Evolutionary conservation across 2,113 vertebrate species (phyloP).

Genomic region (Pandion haliaetus): DNA sequence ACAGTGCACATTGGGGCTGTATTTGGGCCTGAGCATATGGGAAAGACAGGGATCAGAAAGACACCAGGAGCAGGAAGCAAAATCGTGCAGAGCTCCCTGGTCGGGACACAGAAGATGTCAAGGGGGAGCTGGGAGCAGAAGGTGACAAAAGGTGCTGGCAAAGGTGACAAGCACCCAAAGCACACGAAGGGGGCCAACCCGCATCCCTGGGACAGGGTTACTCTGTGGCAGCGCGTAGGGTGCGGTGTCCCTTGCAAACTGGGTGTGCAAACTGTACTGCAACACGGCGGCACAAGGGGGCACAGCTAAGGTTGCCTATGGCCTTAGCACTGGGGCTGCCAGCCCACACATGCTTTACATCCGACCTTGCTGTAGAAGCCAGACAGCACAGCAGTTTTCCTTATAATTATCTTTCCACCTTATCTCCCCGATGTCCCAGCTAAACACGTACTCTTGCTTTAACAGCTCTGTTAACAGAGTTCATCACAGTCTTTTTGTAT

Average conservation of each 20-base stretch:
- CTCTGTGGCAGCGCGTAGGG: neutral
- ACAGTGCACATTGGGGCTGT: rapidly evolving
- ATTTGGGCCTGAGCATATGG: neutral
- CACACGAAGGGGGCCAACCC: rapidly evolving
- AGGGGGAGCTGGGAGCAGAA: neutral
- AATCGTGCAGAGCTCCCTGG: rapidly evolving
- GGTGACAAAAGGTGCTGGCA: neutral
- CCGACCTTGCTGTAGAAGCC: neutral
- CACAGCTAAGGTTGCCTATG: neutral
- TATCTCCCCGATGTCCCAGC: neutral
- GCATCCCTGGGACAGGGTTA: neutral
- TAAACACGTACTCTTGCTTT: neutral
- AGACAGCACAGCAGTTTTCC: neutral
- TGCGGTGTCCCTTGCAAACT: neutral
- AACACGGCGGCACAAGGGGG: neutral
- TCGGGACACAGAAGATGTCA: rapidly evolving
- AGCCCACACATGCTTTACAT: neutral
- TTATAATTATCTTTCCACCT: neutral
- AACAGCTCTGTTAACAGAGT: neutral
- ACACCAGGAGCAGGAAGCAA: neutral
- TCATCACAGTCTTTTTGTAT: neutral
- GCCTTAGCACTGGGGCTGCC: neutral
- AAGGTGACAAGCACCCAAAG: neutral
- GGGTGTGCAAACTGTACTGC: neutral
- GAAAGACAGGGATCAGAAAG: neutral